Evolutionary conservation across 2,888 invertebrate genomes (phyloP).

Genomic region (Dolichomitus sp.): DNA sequence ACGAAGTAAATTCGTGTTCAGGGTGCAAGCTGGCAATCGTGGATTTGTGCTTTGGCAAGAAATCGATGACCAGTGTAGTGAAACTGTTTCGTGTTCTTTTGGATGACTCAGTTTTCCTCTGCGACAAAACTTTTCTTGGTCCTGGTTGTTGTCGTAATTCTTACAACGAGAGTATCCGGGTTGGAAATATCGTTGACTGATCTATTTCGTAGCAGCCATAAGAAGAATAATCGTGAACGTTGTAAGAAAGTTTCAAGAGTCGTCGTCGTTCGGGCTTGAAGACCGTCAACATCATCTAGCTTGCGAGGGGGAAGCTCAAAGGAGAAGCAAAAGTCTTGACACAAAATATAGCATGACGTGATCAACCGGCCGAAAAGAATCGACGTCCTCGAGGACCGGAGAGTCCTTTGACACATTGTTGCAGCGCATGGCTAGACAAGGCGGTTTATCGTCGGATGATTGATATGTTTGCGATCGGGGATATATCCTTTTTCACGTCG

Average conservation of each 20-base stretch:
- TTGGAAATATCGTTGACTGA: constrained; percentile 55
- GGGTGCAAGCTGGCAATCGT: neutral
- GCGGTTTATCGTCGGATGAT: constrained; percentile 61
- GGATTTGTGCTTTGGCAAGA: constrained; percentile 2
- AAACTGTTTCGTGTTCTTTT: constrained; percentile 3
- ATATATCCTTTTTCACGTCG: constrained; percentile 25
- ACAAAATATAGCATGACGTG: constrained; percentile 23
- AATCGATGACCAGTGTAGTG: constrained; percentile 17
- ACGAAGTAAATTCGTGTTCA: constrained; percentile 40
- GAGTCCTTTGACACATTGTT: constrained; percentile 11
- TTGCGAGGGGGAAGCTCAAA: neutral
- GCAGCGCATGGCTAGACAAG: constrained; percentile 7
- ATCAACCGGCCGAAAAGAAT: constrained; percentile 39
- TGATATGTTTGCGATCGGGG: constrained; percentile 59
- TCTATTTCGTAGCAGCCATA: constrained; percentile 22
- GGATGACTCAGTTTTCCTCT: constrained; percentile 22
- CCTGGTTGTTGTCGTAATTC: constrained; percentile 5
- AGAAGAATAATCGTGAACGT: constrained; percentile 45
- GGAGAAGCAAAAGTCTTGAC: constrained; percentile 15
- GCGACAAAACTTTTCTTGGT: constrained; percentile 59
- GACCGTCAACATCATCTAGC: too few relatives aligned
- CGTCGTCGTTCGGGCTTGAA: neutral
- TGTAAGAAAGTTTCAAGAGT: constrained; percentile 48
- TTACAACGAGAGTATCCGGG: constrained; percentile 1
- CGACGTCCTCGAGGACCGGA: constrained; percentile 27